Percentiles rank a stretch among this genome's conserved stretches.
Evolutionary conservation across 2,888 invertebrate species (phyloP).

Genomic region (Allophyes oxyacanthae): DNA sequence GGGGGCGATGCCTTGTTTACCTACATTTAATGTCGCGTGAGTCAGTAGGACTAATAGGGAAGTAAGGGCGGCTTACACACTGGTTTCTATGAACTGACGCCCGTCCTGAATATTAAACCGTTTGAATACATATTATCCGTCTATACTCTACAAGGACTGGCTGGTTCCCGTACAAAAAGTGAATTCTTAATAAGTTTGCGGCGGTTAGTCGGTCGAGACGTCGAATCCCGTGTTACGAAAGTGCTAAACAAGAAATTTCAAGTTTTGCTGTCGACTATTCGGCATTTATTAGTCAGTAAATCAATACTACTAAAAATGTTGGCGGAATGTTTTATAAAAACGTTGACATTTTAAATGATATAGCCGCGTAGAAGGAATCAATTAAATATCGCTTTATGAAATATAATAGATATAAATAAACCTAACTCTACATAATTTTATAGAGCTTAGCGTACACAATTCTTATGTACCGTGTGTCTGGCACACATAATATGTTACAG

Average conservation of each 20-base stretch:
- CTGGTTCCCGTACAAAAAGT: conserved; percentile 42
- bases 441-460: too few relatives aligned
- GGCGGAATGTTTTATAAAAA: conserved; percentile 38
- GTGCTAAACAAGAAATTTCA: conserved; percentile 35
- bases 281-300: conserved; percentile 45
- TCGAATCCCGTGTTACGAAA: conserved; percentile 39
- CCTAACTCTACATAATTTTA: too few relatives aligned
- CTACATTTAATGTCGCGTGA: conserved; percentile 32
- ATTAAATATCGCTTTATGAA: too few relatives aligned
- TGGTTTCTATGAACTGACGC: conserved; percentile 69
- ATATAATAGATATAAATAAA: too few relatives aligned
- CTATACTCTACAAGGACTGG: conserved; percentile 37
- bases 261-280: conserved; percentile 29
- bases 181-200: conserved; percentile 48
- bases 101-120: conserved; percentile 76
- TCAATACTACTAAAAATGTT: conserved; percentile 36
- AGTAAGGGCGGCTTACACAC: conserved; percentile 57
- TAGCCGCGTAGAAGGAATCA: background rate
- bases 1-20: conserved; percentile 35
- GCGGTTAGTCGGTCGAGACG: conserved; percentile 24
- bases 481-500: too few relatives aligned
- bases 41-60: conserved; percentile 46
- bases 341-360: conserved; percentile 12
- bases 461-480: too few relatives aligned
- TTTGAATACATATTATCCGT: conserved; percentile 45